A percentile compares a stretch with the other conserved stretches of the same genome.
Evolutionary conservation across 2,797 vertebrate genomes (phyloP).

Genomic region (Semotilus atromaculatus): DNA sequence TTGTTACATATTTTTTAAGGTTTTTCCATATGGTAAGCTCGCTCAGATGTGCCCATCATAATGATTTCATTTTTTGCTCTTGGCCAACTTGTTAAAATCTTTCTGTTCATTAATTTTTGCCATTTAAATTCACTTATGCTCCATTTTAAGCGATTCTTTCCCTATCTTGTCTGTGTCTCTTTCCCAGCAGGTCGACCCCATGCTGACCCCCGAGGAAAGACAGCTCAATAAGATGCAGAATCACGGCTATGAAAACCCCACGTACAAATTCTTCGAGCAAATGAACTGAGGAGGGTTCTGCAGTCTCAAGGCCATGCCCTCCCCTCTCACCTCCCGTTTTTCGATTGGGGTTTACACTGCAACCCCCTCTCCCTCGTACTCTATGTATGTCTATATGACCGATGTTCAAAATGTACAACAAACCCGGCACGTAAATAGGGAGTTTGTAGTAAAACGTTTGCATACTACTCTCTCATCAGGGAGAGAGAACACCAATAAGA

Average conservation of each 20-base stretch:
- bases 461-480: constrained; percentile 58
- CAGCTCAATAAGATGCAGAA: constrained; percentile 93
- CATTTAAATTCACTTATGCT: constrained; percentile 13
- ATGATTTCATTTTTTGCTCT: background rate
- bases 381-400: constrained; percentile 57
- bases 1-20: background rate
- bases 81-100: background rate
- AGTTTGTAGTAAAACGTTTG: constrained; percentile 51
- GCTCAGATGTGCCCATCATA: background rate
- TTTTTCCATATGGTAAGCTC: background rate
- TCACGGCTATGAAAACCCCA: constrained; percentile 85
- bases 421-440: constrained; percentile 65
- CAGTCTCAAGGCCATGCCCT: constrained; percentile 63
- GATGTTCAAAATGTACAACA: constrained; percentile 44
- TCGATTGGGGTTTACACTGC: constrained; percentile 53
- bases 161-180: background rate
- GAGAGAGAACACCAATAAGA: constrained; percentile 60
- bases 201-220: constrained; percentile 82
- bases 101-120: background rate
- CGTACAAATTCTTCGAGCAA: constrained; percentile 86
- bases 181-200: constrained; percentile 80
- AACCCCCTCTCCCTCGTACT: constrained; percentile 45
- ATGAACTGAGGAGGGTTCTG: constrained; percentile 79
- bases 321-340: constrained; percentile 67
- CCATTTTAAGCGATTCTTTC: background rate